Evolutionary conservation across 2,888 invertebrate genomes (phyloP).

Genomic region (Dryococelus australis): DNA sequence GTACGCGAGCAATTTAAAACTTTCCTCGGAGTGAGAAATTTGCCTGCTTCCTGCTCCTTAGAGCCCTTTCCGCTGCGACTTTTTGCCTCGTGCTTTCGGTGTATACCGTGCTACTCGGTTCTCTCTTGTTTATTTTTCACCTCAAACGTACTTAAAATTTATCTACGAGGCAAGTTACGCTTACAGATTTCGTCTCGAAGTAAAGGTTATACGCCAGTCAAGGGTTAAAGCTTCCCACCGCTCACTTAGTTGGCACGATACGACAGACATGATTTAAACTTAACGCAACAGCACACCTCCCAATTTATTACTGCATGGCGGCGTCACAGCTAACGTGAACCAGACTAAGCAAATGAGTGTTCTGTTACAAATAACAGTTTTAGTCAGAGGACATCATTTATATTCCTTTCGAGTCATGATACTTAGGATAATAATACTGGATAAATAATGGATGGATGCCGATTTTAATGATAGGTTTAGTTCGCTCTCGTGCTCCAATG

Average conservation of each 20-base stretch:
- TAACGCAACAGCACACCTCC: no score
- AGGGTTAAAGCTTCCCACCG: background rate
- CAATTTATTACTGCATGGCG: no score
- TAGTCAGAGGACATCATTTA: no score
- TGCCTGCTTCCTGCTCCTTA: background rate
- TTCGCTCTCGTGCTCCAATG: no score
- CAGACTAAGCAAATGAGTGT: no score
- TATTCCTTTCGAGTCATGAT: no score
- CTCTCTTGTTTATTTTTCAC: background rate
- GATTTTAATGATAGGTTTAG: no score
- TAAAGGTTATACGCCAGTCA: background rate
- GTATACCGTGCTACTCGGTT: background rate
- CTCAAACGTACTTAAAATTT: background rate
- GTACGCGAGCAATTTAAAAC: constrained; percentile 16
- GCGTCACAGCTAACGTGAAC: no score
- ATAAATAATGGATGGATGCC: no score
- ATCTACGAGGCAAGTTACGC: background rate
- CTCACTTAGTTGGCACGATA: background rate
- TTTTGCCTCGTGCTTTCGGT: background rate
- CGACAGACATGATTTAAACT: no score
- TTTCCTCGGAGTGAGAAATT: background rate
- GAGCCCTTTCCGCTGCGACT: background rate
- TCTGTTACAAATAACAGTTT: no score
- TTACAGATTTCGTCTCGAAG: background rate
- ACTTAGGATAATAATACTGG: no score